Evolutionary conservation across 2,797 vertebrate genomes (phyloP), one percentile per base, ranked within the genome.

Genomic region (Limosa lapponica): DNA sequence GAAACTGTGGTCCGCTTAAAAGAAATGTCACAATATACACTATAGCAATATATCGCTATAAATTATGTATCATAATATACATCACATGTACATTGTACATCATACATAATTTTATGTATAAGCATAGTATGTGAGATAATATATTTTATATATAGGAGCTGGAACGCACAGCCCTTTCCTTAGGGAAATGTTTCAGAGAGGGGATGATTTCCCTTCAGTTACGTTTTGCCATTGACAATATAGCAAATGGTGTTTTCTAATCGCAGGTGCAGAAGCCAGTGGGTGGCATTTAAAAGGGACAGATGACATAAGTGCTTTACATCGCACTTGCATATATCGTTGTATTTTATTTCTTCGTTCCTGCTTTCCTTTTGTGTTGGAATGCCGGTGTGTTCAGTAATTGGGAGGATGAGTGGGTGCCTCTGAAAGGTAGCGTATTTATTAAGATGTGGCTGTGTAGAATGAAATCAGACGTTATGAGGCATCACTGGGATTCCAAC

Each of bases 241-340:
- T 3, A 58, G 32, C 30, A 44, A 44, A 36, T 14, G 22, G 16
- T n/a, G 37, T 67, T 82, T 57, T 52, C 59, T 62, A 6, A 36
- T 41, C 36, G 39, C 58, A 4, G 22, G 23, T 18, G 44, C 67
- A 13, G n/a, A 46, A 73, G 37, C n/a, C 34, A 37, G 19, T 28
- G 2, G 1, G 32, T 59, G 46, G 30, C n/a, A 25, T 66, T 54
- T 34, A 28, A 25, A 57, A 55, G 69, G 51, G 27, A 44, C 25
- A 36, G 54, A 36, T 41, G 58, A 71, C 4, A 0, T 8, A 39
- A 49, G 57, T 20, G 41, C 83, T 34, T 48, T 43, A 28, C 5
- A 1, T 30, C 61, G 25, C 10, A 3, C 51, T 51, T 18, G 13
- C 10, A 18, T 7, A 2, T 34, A 15, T 11, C 0, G 0, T 27